phyloP scores from a whole-genome alignment of 2,888 invertebrate species.

The Mycalesis mineus region DNA sequence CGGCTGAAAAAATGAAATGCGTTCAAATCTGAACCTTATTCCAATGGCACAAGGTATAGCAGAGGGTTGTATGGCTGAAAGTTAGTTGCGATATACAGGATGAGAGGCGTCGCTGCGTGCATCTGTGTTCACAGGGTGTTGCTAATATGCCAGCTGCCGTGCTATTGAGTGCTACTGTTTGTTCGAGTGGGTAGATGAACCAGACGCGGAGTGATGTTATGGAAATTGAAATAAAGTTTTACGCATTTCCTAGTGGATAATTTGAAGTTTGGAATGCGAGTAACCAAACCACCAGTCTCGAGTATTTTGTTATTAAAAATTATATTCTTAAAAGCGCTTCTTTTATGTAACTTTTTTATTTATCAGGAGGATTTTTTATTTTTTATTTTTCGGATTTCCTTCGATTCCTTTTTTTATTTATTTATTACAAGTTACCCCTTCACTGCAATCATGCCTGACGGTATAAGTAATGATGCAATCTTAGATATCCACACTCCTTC shows the following conservation, averaged over 20 bases:
- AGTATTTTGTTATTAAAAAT: no score
- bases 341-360: no score
- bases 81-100: conserved; percentile 27
- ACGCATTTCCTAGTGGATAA: background rate
- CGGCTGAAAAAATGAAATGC: background rate
- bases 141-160: conserved; percentile 44
- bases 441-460: no score
- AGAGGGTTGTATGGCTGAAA: background rate
- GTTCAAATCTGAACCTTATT: conserved; percentile 16
- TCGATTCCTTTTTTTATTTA: no score
- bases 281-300: no score
- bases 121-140: conserved; percentile 45
- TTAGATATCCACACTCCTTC: no score
- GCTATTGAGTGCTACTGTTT: conserved; percentile 26
- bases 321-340: no score
- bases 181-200: conserved; percentile 10
- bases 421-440: no score
- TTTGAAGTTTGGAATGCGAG: background rate
- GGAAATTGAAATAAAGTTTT: conserved; percentile 13
- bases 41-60: conserved; percentile 15
- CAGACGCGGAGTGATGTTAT: conserved; percentile 1
- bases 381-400: no score
- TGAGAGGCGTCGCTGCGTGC: conserved; percentile 46
- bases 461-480: no score
- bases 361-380: no score